phyloP scores from a whole-genome alignment of 2,888 invertebrate species.

The Micoletzkya japonica region DNA sequence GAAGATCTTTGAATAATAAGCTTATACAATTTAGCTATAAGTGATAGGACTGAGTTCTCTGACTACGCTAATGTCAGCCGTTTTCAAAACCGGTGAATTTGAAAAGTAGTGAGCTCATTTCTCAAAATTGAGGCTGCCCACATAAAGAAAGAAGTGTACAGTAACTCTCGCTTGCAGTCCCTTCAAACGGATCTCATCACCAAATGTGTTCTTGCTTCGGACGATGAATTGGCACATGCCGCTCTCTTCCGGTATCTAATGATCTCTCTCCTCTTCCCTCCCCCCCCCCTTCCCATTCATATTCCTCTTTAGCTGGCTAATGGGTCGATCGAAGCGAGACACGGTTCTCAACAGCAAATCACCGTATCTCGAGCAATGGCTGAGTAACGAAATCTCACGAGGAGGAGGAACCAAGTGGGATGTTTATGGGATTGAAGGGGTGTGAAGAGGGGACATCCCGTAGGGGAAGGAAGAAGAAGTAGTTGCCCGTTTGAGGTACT shows the following conservation, averaged over 20 bases:
- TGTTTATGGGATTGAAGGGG: background rate
- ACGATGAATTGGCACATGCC: constrained; percentile 86
- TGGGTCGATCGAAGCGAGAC: constrained; percentile 8
- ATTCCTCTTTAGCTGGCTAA: constrained; percentile 5
- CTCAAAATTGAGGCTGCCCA: constrained; percentile 10
- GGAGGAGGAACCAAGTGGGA: constrained; percentile 41
- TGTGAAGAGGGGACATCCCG: background rate
- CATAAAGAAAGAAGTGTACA: constrained; percentile 14
- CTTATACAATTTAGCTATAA: too few relatives aligned
- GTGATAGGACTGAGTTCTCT: too few relatives aligned
- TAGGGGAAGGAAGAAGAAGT: background rate
- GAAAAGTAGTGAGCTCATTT: background rate
- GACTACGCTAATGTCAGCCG: too few relatives aligned
- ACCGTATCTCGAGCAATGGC: constrained; percentile 78
- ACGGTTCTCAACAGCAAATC: constrained; percentile 65
- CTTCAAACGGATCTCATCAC: constrained; percentile 65
- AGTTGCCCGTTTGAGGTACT: constrained; percentile 33
- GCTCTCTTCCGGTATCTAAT: constrained; percentile 73
- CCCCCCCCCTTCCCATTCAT: background rate
- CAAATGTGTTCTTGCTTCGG: constrained; percentile 67
- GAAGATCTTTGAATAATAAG: background rate
- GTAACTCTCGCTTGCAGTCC: too few relatives aligned
- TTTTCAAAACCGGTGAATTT: too few relatives aligned
- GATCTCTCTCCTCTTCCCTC: background rate
- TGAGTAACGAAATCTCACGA: constrained; percentile 67